Percentiles rank a stretch among this genome's conserved stretches.
phyloP scores from a whole-genome alignment of 2,888 invertebrate genomes.

The Drosophila paramelanica region DNA sequence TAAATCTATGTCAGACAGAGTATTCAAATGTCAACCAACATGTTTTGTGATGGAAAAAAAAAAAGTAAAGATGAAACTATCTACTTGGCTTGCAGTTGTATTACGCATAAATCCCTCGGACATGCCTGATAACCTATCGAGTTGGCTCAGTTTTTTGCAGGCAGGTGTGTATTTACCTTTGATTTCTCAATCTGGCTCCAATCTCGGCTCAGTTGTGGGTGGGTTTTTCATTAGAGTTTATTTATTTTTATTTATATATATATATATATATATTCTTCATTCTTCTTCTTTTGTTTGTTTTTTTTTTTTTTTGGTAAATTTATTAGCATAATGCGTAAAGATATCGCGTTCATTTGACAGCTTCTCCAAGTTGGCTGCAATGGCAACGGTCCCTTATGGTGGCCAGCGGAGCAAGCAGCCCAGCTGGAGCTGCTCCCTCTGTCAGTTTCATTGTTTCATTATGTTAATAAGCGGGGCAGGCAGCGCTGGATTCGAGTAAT shows the following conservation, averaged over 20 bases:
- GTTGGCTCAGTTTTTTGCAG: conserved; percentile 15
- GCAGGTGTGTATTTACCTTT: conserved; percentile 47
- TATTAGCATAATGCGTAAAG: conserved; percentile 78
- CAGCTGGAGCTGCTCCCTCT: conserved; percentile 23
- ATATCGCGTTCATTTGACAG: conserved; percentile 77
- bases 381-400: conserved; percentile 49
- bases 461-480: conserved; percentile 70
- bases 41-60: background rate
- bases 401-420: conserved; percentile 19
- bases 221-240: conserved; percentile 46
- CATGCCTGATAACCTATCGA: conserved; percentile 39
- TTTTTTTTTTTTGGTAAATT: conserved; percentile 47
- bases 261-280: no score
- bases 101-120: conserved; percentile 17
- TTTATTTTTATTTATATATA: background rate
- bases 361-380: conserved; percentile 55
- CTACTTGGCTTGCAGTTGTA: background rate
- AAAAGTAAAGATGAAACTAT: background rate
- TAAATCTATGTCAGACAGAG: conserved; percentile 6
- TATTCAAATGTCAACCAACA: background rate
- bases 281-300: background rate
- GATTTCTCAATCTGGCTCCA: conserved; percentile 51
- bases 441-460: conserved; percentile 68
- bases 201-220: conserved; percentile 23
- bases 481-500: conserved; percentile 56